These are phyloP conservation scores for Saccostrea glomerata DNA, from an alignment of 1,140 invertebrate genomes.

Conservation along the genomic window DNA sequence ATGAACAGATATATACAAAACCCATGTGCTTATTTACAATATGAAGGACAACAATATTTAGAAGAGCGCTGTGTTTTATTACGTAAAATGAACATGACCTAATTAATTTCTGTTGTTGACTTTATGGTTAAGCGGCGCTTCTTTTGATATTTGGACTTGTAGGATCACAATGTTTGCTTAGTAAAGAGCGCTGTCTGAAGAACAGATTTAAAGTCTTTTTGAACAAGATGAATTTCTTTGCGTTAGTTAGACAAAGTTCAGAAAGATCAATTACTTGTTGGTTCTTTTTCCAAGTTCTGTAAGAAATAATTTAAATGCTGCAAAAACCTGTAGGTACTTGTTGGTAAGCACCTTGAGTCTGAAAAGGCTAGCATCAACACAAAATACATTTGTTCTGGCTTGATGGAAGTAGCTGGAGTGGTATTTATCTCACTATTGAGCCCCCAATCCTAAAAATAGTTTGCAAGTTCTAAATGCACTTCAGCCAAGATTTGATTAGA, in stretches of 20 bases:
- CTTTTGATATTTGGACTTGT: not conserved
- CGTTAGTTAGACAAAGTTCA: conserved; percentile 25
- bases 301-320: not conserved
- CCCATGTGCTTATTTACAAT: not conserved
- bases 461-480: not conserved
- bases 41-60: not conserved
- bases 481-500: not conserved
- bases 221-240: conserved; percentile 32
- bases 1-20: not conserved
- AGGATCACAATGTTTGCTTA: conserved; percentile 1
- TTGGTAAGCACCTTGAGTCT: conserved; percentile 1
- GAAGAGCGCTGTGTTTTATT: not conserved
- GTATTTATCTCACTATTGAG: not conserved
- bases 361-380: not conserved
- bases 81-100: not conserved
- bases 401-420: not conserved
- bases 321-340: conserved; percentile 20
- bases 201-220: conserved; percentile 30
- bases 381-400: conserved; percentile 8
- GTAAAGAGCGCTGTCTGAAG: conserved; percentile 2
- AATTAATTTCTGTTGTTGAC: conserved; percentile 29
- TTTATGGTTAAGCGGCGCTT: not conserved
- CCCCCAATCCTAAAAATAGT: not conserved
- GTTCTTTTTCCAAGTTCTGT: not conserved
- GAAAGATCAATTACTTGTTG: conserved; percentile 28